Evolutionary conservation across 2,888 invertebrate genomes (phyloP).

Genomic region (Rhamnusium bicolor): DNA sequence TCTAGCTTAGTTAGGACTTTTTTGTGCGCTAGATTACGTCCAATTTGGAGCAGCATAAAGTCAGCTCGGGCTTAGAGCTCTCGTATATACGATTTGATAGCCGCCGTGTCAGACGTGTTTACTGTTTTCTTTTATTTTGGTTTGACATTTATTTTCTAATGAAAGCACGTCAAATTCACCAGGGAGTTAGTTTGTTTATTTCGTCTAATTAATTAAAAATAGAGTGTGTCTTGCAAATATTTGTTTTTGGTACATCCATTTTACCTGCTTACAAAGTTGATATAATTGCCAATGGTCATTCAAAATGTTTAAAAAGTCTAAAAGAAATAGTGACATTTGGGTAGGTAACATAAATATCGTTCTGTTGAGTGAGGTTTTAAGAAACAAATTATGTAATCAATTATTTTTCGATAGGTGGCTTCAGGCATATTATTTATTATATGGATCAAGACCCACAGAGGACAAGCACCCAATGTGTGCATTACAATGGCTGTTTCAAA

Average conservation of each 20-base stretch:
- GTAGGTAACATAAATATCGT: no score
- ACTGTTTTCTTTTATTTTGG: neutral
- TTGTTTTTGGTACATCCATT: neutral
- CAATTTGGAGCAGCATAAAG: neutral
- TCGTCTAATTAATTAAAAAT: neutral
- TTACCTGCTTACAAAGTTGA: no score
- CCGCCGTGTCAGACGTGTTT: neutral
- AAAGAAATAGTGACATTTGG: no score
- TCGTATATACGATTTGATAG: neutral
- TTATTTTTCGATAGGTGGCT: no score
- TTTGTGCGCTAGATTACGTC: neutral
- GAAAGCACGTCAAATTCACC: neutral
- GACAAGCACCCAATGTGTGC: no score
- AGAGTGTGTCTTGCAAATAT: neutral
- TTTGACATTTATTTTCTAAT: neutral
- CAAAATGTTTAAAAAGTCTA: no score
- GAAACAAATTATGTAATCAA: no score
- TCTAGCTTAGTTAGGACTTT: neutral
- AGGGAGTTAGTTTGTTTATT: neutral
- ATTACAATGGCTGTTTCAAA: no score
- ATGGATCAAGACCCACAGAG: no score
- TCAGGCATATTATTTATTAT: no score
- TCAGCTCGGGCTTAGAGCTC: neutral
- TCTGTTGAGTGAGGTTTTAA: no score
- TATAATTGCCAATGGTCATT: no score